Evolutionary conservation across 2,888 invertebrate species (phyloP).

Genomic region (Scaptomyza tumidula): DNA sequence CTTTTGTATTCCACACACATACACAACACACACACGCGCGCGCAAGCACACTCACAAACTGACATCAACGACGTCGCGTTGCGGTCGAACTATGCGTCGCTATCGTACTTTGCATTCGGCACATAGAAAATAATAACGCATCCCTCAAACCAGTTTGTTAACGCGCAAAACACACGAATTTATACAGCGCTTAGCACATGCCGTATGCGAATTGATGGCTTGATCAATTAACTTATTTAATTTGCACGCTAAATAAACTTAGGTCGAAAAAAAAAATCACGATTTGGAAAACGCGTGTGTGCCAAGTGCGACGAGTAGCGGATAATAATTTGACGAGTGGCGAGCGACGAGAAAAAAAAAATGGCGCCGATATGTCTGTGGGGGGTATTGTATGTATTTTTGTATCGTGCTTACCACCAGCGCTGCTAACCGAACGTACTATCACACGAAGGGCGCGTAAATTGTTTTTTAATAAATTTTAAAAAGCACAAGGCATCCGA

Average conservation of each 20-base stretch:
- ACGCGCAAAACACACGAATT: neutral
- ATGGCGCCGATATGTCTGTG: constrained; percentile 58
- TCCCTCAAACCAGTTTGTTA: constrained; percentile 28
- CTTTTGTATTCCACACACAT: constrained; percentile 39
- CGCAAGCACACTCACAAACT: constrained; percentile 28
- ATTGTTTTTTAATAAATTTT: neutral
- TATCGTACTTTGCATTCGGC: constrained; percentile 64
- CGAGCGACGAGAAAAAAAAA: constrained; percentile 54
- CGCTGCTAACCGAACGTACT: constrained; percentile 3
- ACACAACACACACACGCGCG: constrained; percentile 32
- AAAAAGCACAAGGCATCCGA: neutral
- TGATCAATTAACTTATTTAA: constrained; percentile 32
- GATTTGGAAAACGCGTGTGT: constrained; percentile 75
- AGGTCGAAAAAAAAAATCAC: constrained; percentile 69
- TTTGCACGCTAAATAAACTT: constrained; percentile 61
- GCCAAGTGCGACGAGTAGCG: constrained; percentile 58
- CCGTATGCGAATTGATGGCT: constrained; percentile 11
- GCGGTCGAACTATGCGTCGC: constrained; percentile 65
- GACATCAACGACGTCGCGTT: constrained; percentile 53
- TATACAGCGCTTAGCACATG: constrained; percentile 16
- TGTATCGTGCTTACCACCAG: neutral
- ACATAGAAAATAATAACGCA: constrained; percentile 39
- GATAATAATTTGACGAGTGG: constrained; percentile 38
- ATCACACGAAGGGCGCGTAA: neutral
- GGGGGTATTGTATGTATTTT: constrained; percentile 18